Evolutionary conservation across 2,797 vertebrate species (phyloP).

Genomic region (Syndactyla subalaris): DNA sequence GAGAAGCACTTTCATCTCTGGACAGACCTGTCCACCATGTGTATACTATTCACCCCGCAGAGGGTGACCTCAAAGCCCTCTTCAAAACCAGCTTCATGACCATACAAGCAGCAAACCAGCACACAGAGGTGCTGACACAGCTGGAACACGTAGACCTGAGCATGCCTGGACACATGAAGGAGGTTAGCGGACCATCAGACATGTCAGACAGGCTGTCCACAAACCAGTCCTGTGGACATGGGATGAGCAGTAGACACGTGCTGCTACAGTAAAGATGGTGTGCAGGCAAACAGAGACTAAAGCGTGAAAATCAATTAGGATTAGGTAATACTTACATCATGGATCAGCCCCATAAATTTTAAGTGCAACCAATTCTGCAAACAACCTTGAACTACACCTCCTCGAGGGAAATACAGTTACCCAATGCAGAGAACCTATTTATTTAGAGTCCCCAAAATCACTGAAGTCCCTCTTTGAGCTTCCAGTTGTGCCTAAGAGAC

Average conservation of each 20-base stretch:
- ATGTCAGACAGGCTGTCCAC: conserved; percentile 40
- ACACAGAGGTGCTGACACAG: conserved; percentile 41
- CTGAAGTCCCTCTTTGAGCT: background rate
- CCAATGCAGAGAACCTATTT: background rate
- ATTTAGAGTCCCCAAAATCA: background rate
- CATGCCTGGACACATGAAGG: conserved; percentile 41
- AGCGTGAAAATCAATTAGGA: background rate
- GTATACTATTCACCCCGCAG: background rate
- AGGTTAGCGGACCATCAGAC: background rate
- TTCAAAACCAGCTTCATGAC: conserved; percentile 41
- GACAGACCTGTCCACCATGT: background rate
- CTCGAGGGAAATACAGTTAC: background rate
- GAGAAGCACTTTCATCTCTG: conserved; percentile 47
- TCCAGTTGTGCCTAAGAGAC: background rate
- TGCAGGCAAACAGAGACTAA: background rate
- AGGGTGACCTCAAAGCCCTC: conserved; percentile 58
- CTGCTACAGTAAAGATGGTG: background rate
- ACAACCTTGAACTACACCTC: background rate
- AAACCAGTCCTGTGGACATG: conserved; percentile 14
- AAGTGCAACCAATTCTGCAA: background rate
- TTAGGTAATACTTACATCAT: background rate
- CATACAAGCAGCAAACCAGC: conserved; percentile 17
- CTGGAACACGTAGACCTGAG: background rate
- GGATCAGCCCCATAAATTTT: background rate
- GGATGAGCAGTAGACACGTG: background rate